Evolutionary conservation across 2,113 vertebrate species (phyloP).

Genomic region (Channa argus): DNA sequence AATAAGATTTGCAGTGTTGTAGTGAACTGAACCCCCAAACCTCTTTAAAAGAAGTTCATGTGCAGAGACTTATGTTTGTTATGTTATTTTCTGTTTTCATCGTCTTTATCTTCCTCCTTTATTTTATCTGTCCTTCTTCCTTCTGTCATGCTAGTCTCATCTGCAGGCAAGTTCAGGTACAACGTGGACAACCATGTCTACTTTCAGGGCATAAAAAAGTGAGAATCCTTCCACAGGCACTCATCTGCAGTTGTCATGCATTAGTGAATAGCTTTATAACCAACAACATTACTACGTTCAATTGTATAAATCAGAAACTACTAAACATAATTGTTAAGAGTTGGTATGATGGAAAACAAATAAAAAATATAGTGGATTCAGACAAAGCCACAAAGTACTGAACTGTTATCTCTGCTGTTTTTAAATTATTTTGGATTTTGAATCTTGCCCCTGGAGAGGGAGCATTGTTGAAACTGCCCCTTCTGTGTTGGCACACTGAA

Average conservation of each 20-base stretch:
- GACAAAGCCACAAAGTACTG: too few relatives aligned
- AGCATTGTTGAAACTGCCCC: too few relatives aligned
- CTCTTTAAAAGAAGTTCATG: constrained; percentile 87
- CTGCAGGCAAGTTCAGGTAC: constrained; percentile 10
- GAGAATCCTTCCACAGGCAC: not conserved
- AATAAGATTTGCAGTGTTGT: constrained; percentile 78
- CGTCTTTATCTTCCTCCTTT: not conserved
- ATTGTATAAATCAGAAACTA: too few relatives aligned
- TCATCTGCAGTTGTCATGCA: not conserved
- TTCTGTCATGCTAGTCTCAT: not conserved
- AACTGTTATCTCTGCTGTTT: too few relatives aligned
- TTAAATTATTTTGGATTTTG: too few relatives aligned
- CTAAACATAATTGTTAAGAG: too few relatives aligned
- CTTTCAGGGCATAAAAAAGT: not conserved
- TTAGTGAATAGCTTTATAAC: not conserved
- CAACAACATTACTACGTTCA: too few relatives aligned
- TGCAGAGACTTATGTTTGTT: constrained; percentile 80
- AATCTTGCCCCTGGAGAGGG: too few relatives aligned
- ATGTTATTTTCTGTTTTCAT: not conserved
- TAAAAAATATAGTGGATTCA: too few relatives aligned
- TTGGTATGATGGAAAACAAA: too few relatives aligned
- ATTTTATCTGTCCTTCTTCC: not conserved
- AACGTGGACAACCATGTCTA: not conserved
- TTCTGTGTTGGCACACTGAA: too few relatives aligned
- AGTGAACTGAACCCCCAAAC: constrained; percentile 87